Evolutionary conservation across 64 coral and sea anemone genomes (phyloP).

Genomic region (Acropora tenuis): DNA sequence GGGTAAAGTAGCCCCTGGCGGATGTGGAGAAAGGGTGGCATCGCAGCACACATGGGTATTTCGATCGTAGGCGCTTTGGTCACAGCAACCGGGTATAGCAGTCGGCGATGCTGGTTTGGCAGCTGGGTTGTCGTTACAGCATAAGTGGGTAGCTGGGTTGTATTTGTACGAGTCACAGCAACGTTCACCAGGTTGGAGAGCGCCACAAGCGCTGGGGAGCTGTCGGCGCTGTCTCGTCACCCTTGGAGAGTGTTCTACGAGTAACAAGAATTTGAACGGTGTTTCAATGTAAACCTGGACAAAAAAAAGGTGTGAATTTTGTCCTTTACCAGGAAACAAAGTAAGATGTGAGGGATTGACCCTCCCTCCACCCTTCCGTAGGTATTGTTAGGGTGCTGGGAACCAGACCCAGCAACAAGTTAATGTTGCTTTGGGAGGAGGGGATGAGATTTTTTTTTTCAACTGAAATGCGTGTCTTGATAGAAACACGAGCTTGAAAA

Average conservation of each 20-base stretch:
- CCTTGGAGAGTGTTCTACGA: background rate
- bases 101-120: background rate
- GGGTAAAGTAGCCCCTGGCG: background rate
- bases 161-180: background rate
- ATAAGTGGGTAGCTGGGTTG: background rate
- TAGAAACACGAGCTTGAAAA: no score
- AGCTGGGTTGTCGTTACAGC: background rate
- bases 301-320: no score
- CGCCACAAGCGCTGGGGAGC: background rate
- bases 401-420: no score
- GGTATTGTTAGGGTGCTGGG: no score
- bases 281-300: no score
- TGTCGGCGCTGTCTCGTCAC: background rate
- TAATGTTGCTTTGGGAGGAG: no score
- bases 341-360: no score
- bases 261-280: no score
- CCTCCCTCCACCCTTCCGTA: no score
- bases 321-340: no score
- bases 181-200: background rate
- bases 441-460: no score
- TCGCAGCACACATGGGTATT: background rate
- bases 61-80: background rate
- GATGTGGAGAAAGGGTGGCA: background rate
- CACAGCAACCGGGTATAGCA: background rate
- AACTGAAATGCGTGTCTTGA: no score